A percentile compares a stretch with the other conserved stretches of the same genome.
Conservation (phyloP, 2,797 vertebrate species). For the Sylvia borin region DNA sequence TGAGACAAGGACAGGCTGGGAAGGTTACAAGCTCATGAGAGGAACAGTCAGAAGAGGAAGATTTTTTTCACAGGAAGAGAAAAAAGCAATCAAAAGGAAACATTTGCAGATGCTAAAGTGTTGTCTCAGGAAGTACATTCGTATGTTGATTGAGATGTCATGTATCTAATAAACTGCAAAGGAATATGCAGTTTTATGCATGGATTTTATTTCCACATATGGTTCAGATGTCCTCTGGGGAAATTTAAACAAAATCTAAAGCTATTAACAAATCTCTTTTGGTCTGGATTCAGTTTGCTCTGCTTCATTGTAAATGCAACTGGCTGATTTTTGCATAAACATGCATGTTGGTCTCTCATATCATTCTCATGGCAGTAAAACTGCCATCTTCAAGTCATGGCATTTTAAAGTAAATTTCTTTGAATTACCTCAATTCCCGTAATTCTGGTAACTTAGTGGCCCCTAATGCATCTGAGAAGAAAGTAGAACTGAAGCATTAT, state of each 20-base stretch:
- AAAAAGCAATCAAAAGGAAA: conserved; percentile 18
- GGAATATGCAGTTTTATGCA: conserved; percentile 6
- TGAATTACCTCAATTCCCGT: neutral
- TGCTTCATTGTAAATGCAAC: neutral
- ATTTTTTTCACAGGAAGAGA: neutral
- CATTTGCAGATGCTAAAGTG: neutral
- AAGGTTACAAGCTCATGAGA: neutral
- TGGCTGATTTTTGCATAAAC: neutral
- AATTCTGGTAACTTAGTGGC: neutral
- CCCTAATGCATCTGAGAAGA: neutral
- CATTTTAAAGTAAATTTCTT: neutral
- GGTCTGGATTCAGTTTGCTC: neutral
- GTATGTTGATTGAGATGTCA: conserved; percentile 44
- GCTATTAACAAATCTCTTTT: conserved; percentile 26
- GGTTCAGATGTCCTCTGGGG: neutral
- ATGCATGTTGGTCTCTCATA: neutral
- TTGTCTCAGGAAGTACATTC: conserved; percentile 23
- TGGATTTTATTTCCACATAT: conserved; percentile 42
- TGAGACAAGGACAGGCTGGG: neutral
- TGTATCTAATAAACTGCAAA: conserved; percentile 22
- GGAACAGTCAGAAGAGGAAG: neutral
- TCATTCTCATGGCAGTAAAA: neutral
- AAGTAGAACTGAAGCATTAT: neutral
- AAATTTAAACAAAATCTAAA: conserved; percentile 22
- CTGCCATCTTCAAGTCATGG: neutral